phyloP scores from a whole-genome alignment of 2,888 invertebrate species.

The Melanophora roralis region DNA sequence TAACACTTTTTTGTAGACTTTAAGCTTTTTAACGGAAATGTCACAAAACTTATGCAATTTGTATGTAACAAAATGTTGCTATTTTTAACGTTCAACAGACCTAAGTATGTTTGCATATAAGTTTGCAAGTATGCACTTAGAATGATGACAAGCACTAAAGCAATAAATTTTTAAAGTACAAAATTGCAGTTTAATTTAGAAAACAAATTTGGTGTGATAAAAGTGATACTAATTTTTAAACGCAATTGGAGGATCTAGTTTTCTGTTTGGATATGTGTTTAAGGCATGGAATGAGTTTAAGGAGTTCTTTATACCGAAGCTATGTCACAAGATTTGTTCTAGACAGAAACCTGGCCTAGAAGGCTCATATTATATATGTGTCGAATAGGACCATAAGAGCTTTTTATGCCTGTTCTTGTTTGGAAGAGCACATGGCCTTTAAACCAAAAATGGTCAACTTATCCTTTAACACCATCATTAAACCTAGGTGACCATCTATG shows the following conservation, averaged over 20 bases:
- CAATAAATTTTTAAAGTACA: slow-evolving; percentile 35
- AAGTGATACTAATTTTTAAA: background rate
- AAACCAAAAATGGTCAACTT: no score
- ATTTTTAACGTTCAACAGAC: slow-evolving; percentile 22
- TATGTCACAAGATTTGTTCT: no score
- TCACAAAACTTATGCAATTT: slow-evolving; percentile 62
- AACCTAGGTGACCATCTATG: no score
- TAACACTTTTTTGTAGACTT: slow-evolving; percentile 52
- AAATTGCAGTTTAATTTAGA: background rate
- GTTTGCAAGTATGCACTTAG: background rate
- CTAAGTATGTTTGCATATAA: background rate
- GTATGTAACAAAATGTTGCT: slow-evolving; percentile 52
- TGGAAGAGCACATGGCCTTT: no score
- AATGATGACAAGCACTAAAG: background rate
- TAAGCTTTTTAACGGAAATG: slow-evolving; percentile 61
- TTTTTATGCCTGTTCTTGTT: no score
- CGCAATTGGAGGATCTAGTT: background rate
- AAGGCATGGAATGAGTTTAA: no score
- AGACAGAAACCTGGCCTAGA: no score
- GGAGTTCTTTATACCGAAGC: no score
- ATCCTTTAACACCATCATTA: no score
- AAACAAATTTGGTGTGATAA: background rate
- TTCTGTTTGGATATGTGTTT: no score
- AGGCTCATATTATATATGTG: no score
- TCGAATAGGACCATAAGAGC: no score